These are phyloP conservation scores for Paramormyrops hopkinsi DNA, from an alignment of 2,797 vertebrate genomes.

Conservation along the genomic window DNA sequence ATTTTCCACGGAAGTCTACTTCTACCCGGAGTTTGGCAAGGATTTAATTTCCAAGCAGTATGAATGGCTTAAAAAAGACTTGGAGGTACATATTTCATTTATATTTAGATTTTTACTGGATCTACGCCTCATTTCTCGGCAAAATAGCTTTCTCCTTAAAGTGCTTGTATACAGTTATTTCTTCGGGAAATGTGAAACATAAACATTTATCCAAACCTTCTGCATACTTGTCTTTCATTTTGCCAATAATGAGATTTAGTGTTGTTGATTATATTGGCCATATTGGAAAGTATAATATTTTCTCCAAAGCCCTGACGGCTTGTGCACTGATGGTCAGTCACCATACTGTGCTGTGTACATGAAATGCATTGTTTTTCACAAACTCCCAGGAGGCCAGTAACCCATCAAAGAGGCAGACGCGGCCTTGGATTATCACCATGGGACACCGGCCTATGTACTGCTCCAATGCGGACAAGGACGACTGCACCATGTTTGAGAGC, in stretches of 20 bases:
- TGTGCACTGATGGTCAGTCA: not conserved
- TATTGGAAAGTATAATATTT: not conserved
- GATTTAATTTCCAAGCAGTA: conserved; percentile 75
- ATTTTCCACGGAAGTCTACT: conserved; percentile 83
- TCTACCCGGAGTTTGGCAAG: conserved; percentile 66
- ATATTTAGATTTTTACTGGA: conserved; percentile 10
- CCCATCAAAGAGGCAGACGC: conserved; percentile 57
- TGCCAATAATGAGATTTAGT: conserved; percentile 2
- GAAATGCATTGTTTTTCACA: not conserved
- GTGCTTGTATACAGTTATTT: not conserved
- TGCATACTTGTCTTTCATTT: conserved; percentile 15
- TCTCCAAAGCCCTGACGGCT: not conserved
- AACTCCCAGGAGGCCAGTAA: conserved; percentile 66
- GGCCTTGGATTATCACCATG: conserved; percentile 89
- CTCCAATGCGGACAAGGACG: conserved; percentile 75
- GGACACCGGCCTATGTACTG: conserved; percentile 90
- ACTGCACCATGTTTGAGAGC: conserved; percentile 73
- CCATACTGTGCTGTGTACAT: not conserved
- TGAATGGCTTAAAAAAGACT: conserved; percentile 72
- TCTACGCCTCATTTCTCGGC: conserved; percentile 5
- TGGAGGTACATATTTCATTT: conserved; percentile 60
- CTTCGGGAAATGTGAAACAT: not conserved
- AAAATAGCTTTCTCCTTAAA: not conserved
- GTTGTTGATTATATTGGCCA: not conserved
- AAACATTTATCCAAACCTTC: conserved; percentile 3